Conservation (phyloP, 2,113 vertebrate species). For the Malurus elegans region DNA sequence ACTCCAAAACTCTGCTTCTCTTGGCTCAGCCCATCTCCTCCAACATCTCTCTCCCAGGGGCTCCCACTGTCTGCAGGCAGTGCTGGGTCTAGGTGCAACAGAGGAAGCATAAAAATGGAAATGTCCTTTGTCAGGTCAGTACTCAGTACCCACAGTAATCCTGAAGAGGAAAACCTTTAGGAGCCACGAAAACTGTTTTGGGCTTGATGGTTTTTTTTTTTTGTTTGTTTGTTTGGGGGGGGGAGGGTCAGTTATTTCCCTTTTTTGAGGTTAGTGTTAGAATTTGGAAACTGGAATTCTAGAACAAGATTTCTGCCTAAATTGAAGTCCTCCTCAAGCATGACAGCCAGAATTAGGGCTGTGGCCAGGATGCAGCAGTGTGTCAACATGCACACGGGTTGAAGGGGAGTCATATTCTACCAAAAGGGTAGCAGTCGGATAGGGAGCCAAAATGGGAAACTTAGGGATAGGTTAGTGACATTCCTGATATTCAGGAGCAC, state of each 20-base stretch:
- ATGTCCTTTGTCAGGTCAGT: not conserved
- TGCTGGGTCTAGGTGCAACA: not conserved
- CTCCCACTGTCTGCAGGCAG: not conserved
- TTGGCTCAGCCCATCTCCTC: not conserved
- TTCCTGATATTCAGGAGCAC: not conserved
- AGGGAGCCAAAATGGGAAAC: not conserved
- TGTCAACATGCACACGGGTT: rapidly evolving
- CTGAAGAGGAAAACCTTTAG: not conserved
- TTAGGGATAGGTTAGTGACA: not conserved
- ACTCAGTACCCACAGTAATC: not conserved
- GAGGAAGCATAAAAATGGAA: not conserved
- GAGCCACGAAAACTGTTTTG: not conserved
- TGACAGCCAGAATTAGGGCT: not conserved
- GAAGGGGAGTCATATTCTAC: not conserved
- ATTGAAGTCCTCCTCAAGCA: not conserved
- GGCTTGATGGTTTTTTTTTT: not conserved
- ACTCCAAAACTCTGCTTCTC: not conserved
- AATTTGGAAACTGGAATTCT: not conserved
- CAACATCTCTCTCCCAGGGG: not conserved
- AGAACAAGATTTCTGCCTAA: not conserved
- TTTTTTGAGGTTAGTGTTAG: not conserved
- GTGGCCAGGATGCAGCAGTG: not conserved
- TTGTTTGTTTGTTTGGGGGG: not conserved
- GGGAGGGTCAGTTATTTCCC: not conserved
- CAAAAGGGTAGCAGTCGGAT: not conserved